Percentiles rank a stretch among this genome's conserved stretches.
Conservation (phyloP, 2,113 vertebrate genomes). For the Anoplopoma fimbria region DNA sequence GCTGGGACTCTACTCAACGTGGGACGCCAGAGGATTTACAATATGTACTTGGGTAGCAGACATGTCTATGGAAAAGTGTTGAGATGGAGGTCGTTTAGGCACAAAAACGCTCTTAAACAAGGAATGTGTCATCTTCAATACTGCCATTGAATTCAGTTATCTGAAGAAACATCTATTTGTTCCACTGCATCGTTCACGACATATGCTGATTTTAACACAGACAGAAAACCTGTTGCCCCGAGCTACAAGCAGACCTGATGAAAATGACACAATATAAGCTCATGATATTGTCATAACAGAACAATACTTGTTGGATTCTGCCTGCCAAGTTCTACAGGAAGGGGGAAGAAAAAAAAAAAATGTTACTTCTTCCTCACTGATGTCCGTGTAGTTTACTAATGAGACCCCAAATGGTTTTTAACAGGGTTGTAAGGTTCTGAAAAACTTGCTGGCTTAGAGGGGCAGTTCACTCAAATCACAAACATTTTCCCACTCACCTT, state of each 20-base stretch:
- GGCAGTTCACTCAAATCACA: slow-evolving; percentile 4
- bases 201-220: slow-evolving; percentile 18
- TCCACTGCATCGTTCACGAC: slow-evolving; percentile 1
- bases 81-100: too few relatives aligned
- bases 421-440: neutral
- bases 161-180: slow-evolving; percentile 10
- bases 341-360: neutral
- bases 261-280: slow-evolving; percentile 22
- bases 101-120: too few relatives aligned
- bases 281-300: slow-evolving; percentile 1
- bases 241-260: neutral
- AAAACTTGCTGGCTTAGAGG: neutral
- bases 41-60: slow-evolving; percentile 12
- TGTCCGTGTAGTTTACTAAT: neutral
- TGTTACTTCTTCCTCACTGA: slow-evolving; percentile 19
- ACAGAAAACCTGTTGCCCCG: neutral
- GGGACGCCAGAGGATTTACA: slow-evolving; percentile 32
- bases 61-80: slow-evolving; percentile 7
- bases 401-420: neutral
- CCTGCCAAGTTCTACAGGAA: slow-evolving; percentile 11
- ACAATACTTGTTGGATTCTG: slow-evolving; percentile 8
- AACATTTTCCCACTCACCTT: neutral
- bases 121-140: slow-evolving; percentile 43
- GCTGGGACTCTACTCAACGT: slow-evolving; percentile 16
- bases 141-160: slow-evolving; percentile 34